Evolutionary conservation across 2,113 vertebrate genomes (phyloP).

Genomic region (Gnathonemus longibarbis): DNA sequence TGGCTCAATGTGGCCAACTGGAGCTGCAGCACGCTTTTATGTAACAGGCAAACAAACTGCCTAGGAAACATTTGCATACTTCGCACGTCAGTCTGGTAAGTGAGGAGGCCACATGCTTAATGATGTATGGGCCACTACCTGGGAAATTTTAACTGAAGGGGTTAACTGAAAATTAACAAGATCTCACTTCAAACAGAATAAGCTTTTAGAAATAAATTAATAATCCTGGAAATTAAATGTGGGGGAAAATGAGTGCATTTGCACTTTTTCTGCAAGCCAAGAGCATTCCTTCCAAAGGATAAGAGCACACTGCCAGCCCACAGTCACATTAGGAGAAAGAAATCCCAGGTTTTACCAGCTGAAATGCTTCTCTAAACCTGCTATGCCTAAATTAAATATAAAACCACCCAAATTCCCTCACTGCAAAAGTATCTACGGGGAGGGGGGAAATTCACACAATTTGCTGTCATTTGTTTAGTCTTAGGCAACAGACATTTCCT

Average conservation of each 20-base stretch:
- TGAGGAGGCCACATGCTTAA: background rate
- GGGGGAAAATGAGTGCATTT: background rate
- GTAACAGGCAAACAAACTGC: background rate
- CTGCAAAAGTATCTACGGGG: background rate
- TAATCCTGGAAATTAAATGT: background rate
- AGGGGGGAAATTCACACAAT: background rate
- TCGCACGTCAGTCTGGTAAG: background rate
- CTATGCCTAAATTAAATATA: background rate
- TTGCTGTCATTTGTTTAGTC: constrained; percentile 28
- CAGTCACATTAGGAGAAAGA: constrained; percentile 2
- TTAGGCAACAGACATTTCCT: constrained; percentile 25
- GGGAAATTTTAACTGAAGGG: background rate
- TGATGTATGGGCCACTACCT: background rate
- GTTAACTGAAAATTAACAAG: background rate
- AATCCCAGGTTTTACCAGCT: background rate
- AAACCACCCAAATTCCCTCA: background rate
- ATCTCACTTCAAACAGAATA: background rate
- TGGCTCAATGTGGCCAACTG: background rate
- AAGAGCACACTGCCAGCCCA: background rate
- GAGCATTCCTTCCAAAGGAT: constrained; percentile 16
- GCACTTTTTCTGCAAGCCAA: constrained; percentile 13
- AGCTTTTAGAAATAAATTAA: background rate
- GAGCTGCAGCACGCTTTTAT: background rate
- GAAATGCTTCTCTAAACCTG: background rate
- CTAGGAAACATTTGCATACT: background rate